Evolutionary conservation across 1,140 invertebrate genomes (phyloP).

Genomic region (Helicoverpa zea): DNA sequence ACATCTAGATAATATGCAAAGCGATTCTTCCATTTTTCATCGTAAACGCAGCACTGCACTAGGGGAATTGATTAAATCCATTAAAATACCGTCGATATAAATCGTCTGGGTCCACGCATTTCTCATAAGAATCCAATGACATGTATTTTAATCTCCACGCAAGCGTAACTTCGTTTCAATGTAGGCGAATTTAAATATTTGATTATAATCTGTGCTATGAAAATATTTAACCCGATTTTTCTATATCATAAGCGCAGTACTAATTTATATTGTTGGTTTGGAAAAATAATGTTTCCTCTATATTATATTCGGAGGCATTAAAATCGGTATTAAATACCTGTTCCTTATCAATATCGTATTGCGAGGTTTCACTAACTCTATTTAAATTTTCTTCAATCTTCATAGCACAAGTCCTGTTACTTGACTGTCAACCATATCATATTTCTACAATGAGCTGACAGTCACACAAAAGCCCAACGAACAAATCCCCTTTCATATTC

Average conservation of each 20-base stretch:
- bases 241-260: not conserved
- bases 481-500: conserved; percentile 61
- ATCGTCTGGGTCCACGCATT: conserved; percentile 64
- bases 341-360: too few relatives aligned
- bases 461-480: conserved; percentile 14
- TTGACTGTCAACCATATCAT: conserved; percentile 13
- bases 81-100: conserved; percentile 65
- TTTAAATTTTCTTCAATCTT: not conserved
- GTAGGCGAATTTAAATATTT: conserved; percentile 76
- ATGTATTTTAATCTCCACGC: conserved; percentile 48
- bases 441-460: conserved; percentile 40
- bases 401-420: conserved; percentile 16
- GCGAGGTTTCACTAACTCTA: not conserved
- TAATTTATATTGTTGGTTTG: conserved; percentile 4
- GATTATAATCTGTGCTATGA: conserved; percentile 72
- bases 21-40: conserved; percentile 63
- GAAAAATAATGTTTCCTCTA: too few relatives aligned
- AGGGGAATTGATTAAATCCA: conserved; percentile 64
- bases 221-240: conserved; percentile 62
- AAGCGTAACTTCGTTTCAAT: conserved; percentile 56
- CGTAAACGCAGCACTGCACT: conserved; percentile 52
- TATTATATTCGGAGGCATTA: too few relatives aligned
- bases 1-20: conserved; percentile 66
- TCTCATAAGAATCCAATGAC: conserved; percentile 64
- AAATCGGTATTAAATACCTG: too few relatives aligned